Conservation (phyloP, 2,888 invertebrate species). For the Psylliodes chrysocephalus region DNA sequence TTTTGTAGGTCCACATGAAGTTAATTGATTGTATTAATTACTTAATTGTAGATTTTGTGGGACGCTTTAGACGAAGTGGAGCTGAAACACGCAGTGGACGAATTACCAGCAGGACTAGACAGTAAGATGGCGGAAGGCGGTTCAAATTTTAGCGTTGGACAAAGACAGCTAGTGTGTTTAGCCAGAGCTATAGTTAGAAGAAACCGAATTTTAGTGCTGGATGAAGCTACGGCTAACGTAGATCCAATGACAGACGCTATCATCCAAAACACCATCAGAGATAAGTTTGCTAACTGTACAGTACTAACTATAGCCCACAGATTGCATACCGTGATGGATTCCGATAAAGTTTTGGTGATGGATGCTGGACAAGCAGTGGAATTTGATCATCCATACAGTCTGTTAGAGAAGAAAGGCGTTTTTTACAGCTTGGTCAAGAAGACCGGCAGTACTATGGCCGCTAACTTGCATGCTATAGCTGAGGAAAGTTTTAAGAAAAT, state of each 20-base stretch:
- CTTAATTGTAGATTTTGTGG: constrained; percentile 75
- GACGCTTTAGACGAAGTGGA: constrained; percentile 83
- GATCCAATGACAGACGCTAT: constrained; percentile 81
- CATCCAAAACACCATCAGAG: constrained; percentile 81
- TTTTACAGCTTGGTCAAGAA: constrained; percentile 71
- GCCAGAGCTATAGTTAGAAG: constrained; percentile 71
- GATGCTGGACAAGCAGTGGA: constrained; percentile 81
- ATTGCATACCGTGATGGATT: too few relatives aligned
- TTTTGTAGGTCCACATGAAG: too few relatives aligned
- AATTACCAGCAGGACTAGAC: constrained; percentile 69
- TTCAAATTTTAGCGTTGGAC: constrained; percentile 62
- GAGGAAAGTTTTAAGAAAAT: constrained; percentile 33
- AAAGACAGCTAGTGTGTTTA: constrained; percentile 77
- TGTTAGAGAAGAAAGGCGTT: constrained; percentile 64
- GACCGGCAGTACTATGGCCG: constrained; percentile 66
- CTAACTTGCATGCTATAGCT: constrained; percentile 50
- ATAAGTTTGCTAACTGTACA: too few relatives aligned
- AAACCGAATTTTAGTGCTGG: constrained; percentile 57
- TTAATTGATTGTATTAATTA: too few relatives aligned
- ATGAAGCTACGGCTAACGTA: constrained; percentile 87
- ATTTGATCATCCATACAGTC: constrained; percentile 77
- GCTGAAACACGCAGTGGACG: constrained; percentile 70
- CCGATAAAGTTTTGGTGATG: constrained; percentile 83
- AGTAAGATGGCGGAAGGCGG: too few relatives aligned
- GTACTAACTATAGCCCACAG: too few relatives aligned